Base-by-base conservation (phyloP, 2,797 vertebrate species). In the Psittacula derbiana region DNA sequence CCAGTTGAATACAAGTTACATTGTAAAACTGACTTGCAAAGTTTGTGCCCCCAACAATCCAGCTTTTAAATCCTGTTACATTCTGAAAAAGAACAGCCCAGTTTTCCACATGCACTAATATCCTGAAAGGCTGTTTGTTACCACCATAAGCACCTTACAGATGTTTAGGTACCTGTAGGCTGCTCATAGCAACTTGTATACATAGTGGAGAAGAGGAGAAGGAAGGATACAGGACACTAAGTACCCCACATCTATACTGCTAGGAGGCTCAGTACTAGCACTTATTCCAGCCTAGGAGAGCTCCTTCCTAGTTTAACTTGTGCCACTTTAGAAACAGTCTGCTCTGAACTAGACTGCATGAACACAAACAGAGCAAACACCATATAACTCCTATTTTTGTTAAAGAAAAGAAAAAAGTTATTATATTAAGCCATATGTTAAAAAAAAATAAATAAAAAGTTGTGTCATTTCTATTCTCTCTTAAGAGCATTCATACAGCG, bases 1-100 rank as follows among this genome's bases (percentile, higher is more conserved):
- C 20, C 64, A 50, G 44, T 3, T 46, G 28, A 69, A 69, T 19
- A 0, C 0, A 41, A 79, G 2, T 31, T 38, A 38, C 2, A 18
- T 7, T 30, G 12, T 41, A 71, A 36, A 58, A 66, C 1, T 16
- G 25, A 75, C 40, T 31, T 36, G n/a, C 27, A 33, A 74, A 71
- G 31, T 47, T 4, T n/a, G 31, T 33, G 33, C 33, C 36, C 16
- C 28, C 8, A 80, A 28, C 14, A 76, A 36, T 6, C 10, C 41
- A 17, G 12, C 21, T 72, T 84, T 67, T 15, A 49, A 91, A 74
- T 12, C 7, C 23, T 64, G 31, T 10, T 30, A 67, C 1, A 2
- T 14, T 80, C 31, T 53, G 66, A 61, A 81, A 71, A 67, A 85
- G 28, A 81, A 70, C 0, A 10, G n/a, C 12, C 19, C 14, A 1